Conservation (phyloP, 2,888 invertebrate species). For the Drosophila fulvimacula region DNA sequence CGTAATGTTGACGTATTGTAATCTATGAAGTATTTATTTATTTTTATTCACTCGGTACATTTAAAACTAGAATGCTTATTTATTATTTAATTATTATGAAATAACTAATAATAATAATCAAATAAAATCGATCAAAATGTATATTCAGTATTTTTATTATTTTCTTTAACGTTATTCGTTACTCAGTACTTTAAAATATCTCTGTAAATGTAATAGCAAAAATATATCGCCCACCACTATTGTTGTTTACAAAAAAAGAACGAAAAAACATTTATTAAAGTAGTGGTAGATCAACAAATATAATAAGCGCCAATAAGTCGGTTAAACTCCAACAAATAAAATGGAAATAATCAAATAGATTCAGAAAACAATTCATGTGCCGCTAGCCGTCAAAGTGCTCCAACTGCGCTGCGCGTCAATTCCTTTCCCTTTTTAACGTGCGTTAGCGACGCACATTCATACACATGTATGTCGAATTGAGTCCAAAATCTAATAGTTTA, state of each 20-base stretch:
- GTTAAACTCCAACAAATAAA: slow-evolving; percentile 27
- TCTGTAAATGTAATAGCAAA: not conserved
- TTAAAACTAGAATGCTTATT: too few species aligned
- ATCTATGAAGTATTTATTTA: not conserved
- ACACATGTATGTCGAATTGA: slow-evolving; percentile 66
- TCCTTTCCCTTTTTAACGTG: slow-evolving; percentile 49
- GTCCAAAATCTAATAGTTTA: slow-evolving; percentile 51
- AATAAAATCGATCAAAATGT: too few species aligned
- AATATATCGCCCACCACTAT: slow-evolving; percentile 47
- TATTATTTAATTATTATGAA: too few species aligned
- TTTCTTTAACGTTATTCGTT: not conserved
- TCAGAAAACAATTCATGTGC: slow-evolving; percentile 3
- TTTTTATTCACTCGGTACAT: too few species aligned
- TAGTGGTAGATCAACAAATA: slow-evolving; percentile 43
- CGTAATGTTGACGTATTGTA: not conserved
- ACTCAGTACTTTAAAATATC: slow-evolving; percentile 15
- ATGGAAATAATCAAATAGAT: slow-evolving; percentile 34
- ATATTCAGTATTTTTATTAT: not conserved
- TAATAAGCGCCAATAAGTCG: slow-evolving; percentile 20
- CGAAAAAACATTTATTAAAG: slow-evolving; percentile 40
- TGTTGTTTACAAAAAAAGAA: slow-evolving; percentile 63
- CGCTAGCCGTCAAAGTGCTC: slow-evolving; percentile 10
- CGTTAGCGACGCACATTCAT: slow-evolving; percentile 56
- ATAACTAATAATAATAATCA: too few species aligned
- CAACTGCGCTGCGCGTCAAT: slow-evolving; percentile 29